Percentiles rank a stretch among this genome's conserved stretches.
phyloP scores from a whole-genome alignment of 1,140 invertebrate genomes.

The Zaprionus davidi region DNA sequence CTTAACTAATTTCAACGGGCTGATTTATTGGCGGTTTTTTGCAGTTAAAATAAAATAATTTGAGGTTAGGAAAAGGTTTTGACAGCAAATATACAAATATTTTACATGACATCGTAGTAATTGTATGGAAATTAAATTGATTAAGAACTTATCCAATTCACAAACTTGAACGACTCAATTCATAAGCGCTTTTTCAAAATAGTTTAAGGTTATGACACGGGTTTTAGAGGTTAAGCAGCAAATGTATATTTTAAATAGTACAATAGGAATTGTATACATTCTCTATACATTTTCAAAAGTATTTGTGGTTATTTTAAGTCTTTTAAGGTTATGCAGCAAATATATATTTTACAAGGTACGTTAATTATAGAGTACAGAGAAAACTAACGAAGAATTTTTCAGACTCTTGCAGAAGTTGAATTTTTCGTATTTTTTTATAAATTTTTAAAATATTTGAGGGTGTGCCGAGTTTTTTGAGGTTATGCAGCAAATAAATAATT shows the following conservation, averaged over 20 bases:
- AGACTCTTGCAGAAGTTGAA: accelerated
- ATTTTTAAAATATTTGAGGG: neutral
- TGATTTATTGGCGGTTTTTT: neutral
- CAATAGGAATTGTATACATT: too few species aligned
- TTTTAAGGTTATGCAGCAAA: neutral
- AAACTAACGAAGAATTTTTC: neutral
- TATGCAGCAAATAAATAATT: neutral
- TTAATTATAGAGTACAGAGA: neutral
- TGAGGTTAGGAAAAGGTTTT: neutral
- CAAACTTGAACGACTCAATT: too few species aligned
- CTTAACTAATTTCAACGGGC: neutral
- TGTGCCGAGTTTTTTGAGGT: neutral
- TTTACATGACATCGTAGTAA: too few species aligned
- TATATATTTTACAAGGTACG: neutral
- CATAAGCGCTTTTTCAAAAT: too few species aligned
- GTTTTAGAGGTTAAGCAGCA: too few species aligned
- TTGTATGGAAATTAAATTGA: too few species aligned
- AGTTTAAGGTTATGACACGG: too few species aligned
- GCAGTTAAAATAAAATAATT: neutral
- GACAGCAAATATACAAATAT: neutral
- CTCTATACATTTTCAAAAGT: neutral
- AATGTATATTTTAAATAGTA: too few species aligned
- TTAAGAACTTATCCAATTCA: too few species aligned
- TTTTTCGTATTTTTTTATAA: neutral
- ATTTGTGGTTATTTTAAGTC: neutral